Percentiles rank a stretch among this genome's conserved stretches.
Evolutionary conservation across 2,888 invertebrate species (phyloP).

Genomic region (Creontiades dilutus): DNA sequence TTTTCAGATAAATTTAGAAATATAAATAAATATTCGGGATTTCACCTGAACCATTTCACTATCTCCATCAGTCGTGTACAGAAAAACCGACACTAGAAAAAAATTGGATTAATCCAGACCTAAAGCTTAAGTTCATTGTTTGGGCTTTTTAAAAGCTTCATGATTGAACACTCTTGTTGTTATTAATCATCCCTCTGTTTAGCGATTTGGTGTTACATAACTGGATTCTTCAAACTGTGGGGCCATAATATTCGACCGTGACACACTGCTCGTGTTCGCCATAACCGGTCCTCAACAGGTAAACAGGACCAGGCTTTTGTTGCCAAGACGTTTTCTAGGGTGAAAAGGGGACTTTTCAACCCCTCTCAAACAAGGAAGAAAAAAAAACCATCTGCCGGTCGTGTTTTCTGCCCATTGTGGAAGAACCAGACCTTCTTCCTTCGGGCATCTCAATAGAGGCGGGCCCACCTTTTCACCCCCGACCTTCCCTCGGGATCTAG

Average conservation of each 20-base stretch:
- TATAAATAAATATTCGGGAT: no score
- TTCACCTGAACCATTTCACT: no score
- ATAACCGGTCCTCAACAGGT: slow-evolving; percentile 35
- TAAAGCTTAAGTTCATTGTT: no score
- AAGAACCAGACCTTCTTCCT: slow-evolving; percentile 37
- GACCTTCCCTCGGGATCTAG: not conserved
- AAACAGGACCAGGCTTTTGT: slow-evolving; percentile 25
- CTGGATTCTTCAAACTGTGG: not conserved
- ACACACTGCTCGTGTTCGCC: slow-evolving; percentile 24
- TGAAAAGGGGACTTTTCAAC: not conserved
- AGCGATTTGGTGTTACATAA: not conserved
- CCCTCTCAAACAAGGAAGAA: not conserved
- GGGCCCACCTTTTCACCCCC: not conserved
- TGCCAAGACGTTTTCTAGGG: not conserved
- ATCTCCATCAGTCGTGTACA: no score
- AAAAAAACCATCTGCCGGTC: slow-evolving; percentile 14
- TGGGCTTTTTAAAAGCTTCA: no score
- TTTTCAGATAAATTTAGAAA: no score
- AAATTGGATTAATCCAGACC: no score
- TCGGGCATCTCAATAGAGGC: slow-evolving; percentile 3
- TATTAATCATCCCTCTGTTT: not conserved
- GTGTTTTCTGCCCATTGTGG: slow-evolving; percentile 10
- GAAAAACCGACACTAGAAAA: no score
- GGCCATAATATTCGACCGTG: slow-evolving; percentile 8
- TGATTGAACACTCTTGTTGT: no score